Evolutionary conservation across 2,888 invertebrate genomes (phyloP).

Genomic region (Stenchaetothrips biformis): DNA sequence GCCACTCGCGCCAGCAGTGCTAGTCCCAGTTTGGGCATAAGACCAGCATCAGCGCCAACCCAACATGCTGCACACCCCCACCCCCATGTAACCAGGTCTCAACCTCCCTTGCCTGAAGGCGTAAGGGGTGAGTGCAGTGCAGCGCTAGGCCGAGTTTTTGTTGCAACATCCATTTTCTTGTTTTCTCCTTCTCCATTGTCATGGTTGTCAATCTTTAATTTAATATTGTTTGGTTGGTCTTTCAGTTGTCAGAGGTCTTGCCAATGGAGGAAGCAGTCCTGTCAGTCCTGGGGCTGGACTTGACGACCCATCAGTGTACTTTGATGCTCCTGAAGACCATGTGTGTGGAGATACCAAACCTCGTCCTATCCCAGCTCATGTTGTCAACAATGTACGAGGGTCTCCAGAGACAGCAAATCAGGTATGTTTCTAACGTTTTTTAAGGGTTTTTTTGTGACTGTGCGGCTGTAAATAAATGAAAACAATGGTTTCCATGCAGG

Average conservation of each 20-base stretch:
- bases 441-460: not conserved
- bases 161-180: not conserved
- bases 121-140: not conserved
- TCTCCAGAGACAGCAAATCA: constrained; percentile 16
- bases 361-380: constrained; percentile 38
- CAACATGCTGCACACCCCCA: constrained; percentile 43
- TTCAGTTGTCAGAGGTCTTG: not conserved
- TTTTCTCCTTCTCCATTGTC: constrained; percentile 14
- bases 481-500: constrained; percentile 31
- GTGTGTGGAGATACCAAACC: constrained; percentile 41
- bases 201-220: constrained; percentile 32
- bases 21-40: constrained; percentile 19
- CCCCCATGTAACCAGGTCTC: not conserved
- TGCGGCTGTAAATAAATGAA: constrained; percentile 8
- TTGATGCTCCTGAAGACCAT: constrained; percentile 71
- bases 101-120: not conserved
- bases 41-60: constrained; percentile 44
- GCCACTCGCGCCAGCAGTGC: constrained; percentile 25
- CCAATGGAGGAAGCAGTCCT: constrained; percentile 45
- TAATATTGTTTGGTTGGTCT: not conserved
- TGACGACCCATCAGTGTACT: constrained; percentile 73
- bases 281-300: constrained; percentile 55
- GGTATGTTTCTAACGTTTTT: constrained; percentile 12
- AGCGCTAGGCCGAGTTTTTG: not conserved
- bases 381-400: constrained; percentile 33